Evolutionary conservation across 2,888 invertebrate genomes (phyloP).

Genomic region (Mesopsocus fuscifrons): DNA sequence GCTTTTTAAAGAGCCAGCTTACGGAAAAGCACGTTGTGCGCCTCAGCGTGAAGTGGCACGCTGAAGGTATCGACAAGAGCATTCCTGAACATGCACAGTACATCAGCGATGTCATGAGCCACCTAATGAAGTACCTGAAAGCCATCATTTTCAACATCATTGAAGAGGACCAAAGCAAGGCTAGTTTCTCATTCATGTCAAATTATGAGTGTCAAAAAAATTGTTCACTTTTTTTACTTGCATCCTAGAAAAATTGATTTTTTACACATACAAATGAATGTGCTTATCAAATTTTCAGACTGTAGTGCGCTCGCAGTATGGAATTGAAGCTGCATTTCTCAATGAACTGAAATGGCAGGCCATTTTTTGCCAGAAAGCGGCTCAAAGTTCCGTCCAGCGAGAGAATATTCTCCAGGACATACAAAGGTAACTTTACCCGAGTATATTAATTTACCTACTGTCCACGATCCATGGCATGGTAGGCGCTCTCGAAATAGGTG

Average conservation of each 20-base stretch:
- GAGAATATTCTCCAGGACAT: constrained; percentile 46
- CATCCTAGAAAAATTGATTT: no score
- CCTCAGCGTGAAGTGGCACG: constrained; percentile 32
- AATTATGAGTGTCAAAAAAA: no score
- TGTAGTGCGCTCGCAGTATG: constrained; percentile 13
- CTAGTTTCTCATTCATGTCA: no score
- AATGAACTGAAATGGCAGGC: constrained; percentile 54
- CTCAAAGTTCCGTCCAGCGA: constrained; percentile 47
- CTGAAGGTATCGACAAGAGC: constrained; percentile 29
- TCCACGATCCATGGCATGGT: no score
- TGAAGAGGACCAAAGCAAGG: constrained; percentile 39
- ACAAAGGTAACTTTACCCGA: constrained; percentile 36
- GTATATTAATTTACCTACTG: no score
- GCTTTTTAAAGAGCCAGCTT: constrained; percentile 37
- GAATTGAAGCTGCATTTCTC: constrained; percentile 22
- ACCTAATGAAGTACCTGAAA: constrained; percentile 46
- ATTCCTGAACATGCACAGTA: constrained; percentile 41
- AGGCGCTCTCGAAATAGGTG: no score
- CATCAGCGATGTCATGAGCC: constrained; percentile 38
- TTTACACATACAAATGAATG: no score
- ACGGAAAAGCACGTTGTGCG: constrained; percentile 52
- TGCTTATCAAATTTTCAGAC: no score
- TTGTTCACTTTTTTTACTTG: no score
- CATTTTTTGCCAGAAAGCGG: constrained; percentile 47
- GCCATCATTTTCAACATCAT: constrained; percentile 46